Percentiles rank a stretch among this genome's conserved stretches.
These are phyloP conservation scores for Kradibia gibbosae DNA, from an alignment of 1,140 invertebrate species.

Conservation along the genomic window DNA sequence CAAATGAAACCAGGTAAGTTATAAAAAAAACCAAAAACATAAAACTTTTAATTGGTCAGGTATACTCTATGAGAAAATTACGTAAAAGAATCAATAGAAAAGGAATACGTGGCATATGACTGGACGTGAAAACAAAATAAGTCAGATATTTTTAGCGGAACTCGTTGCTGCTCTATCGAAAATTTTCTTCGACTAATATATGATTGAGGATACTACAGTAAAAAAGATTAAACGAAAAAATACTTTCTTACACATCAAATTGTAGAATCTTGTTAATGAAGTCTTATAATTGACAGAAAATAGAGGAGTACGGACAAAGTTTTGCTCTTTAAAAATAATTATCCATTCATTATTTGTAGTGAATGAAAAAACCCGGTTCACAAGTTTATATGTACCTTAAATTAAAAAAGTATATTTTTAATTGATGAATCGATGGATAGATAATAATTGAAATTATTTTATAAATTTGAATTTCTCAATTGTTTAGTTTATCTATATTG, in stretches of 20 bases:
- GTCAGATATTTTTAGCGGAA: constrained; percentile 60
- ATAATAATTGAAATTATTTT: no score
- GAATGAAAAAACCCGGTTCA: no score
- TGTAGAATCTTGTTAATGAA: no score
- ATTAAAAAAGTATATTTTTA: no score
- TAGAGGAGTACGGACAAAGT: no score
- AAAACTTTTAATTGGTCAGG: background rate
- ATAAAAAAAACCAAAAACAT: background rate
- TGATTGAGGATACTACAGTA: background rate
- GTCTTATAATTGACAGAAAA: no score
- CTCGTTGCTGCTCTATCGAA: constrained; percentile 51
- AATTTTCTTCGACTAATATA: constrained; percentile 58
- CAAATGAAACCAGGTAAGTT: background rate
- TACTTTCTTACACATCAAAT: no score
- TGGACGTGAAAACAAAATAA: constrained; percentile 47
- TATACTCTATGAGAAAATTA: background rate
- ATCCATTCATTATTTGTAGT: no score
- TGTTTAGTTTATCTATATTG: constrained; percentile 38
- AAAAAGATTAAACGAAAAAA: background rate
- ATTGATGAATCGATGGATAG: no score
- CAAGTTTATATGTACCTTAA: no score
- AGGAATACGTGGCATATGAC: background rate
- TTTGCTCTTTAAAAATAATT: no score
- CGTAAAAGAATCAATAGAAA: background rate
- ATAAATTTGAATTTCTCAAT: constrained; percentile 43